These are phyloP conservation scores for Brachionus rubens DNA, from an alignment of 1,140 invertebrate genomes.

Conservation along the genomic window DNA sequence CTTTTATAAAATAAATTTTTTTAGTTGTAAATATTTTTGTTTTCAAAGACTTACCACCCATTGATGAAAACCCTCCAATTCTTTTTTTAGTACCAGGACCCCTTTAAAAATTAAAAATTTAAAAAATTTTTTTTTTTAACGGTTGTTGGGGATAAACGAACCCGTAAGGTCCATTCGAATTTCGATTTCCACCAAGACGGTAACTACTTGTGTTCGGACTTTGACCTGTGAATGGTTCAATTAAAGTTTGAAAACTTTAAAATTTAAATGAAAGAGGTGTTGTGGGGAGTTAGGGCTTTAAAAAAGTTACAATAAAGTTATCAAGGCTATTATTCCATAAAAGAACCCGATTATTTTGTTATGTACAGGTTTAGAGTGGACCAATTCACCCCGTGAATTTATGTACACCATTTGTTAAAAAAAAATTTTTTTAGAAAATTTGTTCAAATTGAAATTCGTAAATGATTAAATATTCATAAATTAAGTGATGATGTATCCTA, in stretches of 20 bases:
- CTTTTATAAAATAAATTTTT: neutral
- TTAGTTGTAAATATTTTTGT: neutral
- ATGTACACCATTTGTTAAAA: constrained; percentile 28
- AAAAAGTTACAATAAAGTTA: neutral
- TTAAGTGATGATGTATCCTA: too few species aligned
- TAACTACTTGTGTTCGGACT: neutral
- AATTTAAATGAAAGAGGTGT: neutral
- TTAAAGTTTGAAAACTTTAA: constrained; percentile 6
- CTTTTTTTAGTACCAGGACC: neutral
- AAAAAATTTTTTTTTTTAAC: neutral
- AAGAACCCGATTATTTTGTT: neutral
- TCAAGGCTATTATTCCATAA: neutral
- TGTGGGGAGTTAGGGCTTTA: neutral
- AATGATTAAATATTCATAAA: too few species aligned
- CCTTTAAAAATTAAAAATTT: neutral
- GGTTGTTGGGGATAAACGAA: neutral
- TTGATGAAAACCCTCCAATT: constrained; percentile 18
- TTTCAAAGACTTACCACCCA: neutral
- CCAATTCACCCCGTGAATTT: constrained; percentile 28
- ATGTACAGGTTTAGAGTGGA: neutral
- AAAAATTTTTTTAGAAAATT: neutral
- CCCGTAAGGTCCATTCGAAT: neutral
- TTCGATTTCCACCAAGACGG: neutral
- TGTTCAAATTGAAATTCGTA: too few species aligned
- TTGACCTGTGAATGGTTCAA: neutral